phyloP scores from a whole-genome alignment of 2,797 vertebrate species.

The Dendrocincla fuliginosa region DNA sequence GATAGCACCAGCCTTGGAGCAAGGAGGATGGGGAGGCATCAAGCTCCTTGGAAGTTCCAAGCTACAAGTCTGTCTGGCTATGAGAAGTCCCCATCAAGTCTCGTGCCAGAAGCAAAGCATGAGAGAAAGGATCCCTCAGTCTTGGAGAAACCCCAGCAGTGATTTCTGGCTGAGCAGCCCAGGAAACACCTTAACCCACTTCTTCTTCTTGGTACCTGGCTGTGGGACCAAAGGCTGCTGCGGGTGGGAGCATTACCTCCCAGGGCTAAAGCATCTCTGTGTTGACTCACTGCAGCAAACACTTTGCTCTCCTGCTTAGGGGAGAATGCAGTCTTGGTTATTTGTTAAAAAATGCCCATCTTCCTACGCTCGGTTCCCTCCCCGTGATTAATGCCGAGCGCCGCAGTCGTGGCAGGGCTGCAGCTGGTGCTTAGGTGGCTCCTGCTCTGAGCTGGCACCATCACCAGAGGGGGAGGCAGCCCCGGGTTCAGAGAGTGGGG shows the following conservation, averaged over 20 bases:
- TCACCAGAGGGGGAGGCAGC: neutral
- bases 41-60: neutral
- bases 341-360: slow-evolving; percentile 29
- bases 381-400: neutral
- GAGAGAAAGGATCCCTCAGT: neutral
- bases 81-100: neutral
- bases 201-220: accelerated
- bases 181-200: neutral
- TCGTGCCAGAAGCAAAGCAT: neutral
- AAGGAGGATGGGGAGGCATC: neutral
- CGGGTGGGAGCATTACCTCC: neutral
- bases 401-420: neutral
- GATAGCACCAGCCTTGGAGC: neutral
- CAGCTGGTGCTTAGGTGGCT: neutral
- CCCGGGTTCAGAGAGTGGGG: accelerated
- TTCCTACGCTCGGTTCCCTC: neutral
- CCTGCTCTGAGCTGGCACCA: neutral
- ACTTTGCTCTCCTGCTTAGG: neutral
- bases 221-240: neutral
- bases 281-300: slow-evolving; percentile 25
- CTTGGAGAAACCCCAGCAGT: neutral
- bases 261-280: neutral
- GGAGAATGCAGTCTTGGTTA: neutral
- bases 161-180: neutral
- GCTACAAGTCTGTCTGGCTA: neutral